Evolutionary conservation across 1,140 invertebrate genomes (phyloP), one percentile per base, ranked within the genome.

Genomic region (Drosophila athabasca): DNA sequence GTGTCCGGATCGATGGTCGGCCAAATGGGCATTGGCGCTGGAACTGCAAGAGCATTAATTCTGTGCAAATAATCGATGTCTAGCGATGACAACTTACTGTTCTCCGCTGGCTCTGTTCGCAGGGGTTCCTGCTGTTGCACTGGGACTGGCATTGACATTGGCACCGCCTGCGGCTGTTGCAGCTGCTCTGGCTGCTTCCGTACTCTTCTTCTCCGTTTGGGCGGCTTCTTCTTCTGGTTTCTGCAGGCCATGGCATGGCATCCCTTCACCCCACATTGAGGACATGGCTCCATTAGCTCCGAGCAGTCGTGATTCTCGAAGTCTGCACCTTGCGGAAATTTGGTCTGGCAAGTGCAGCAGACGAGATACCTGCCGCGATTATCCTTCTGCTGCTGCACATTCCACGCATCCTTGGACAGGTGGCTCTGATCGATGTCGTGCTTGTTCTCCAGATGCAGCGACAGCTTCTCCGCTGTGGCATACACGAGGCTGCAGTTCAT

Each of bases 401-500:
- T 69, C 83, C 83, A 88, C 5, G 50, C 43, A 1, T 72, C 64
- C 19, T 93, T 94, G 8, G 94, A 88, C 82, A 94, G 95, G 54
- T 93, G 92, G 29, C 93, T 93, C 71, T 95, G 94, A 76, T 94
- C 93, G 43, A 96, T 93, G 90, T 94, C 95, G 81, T 97, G 96
- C 90, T 95, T 96, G 57, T 94, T 94, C 50, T 93, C 93, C 68
- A 97, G 91, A 92, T 97, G 96, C 69, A 95, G 92, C 41, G 95
- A 94, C 19, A 97, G 89, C 81, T 95, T 95, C 67, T 96, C 95
- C n/a, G 95, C 94, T 71, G 94, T 94, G 24, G 94, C 94, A 92
- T 96, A 96, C 92, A 96, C 95, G 54, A 95, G 95, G 41, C 96
- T 92, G 81, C 96, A 97, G 91, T 95, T 96, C 9, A 96, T 90